Base-by-base conservation (phyloP, 1,140 invertebrate species). In the Colletes gigas region DNA sequence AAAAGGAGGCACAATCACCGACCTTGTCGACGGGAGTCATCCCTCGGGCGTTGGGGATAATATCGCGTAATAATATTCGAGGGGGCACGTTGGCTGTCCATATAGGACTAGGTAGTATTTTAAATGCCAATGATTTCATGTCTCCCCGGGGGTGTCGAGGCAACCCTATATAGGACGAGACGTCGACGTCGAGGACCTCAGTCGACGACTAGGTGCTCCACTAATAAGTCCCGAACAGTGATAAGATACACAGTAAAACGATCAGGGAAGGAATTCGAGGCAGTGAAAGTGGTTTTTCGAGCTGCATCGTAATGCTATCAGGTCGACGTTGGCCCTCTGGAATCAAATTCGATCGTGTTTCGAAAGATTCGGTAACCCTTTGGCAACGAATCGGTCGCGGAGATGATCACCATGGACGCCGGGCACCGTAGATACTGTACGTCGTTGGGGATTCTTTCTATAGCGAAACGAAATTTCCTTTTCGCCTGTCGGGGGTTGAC, bases 101-200 rank as follows among this genome's bases (percentile, higher is more conserved):
- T 78, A 75, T 77, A 84, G 81, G 70, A 78, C 86, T 88, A 15
- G 88, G 89, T 90, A 89, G 81, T 91, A 91, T 91, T 91, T 92
- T 91, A 93, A 93, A 93, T 93, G 92, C 91, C 92, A 93, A 88
- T 91, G 92, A 93, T 92, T 93, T 93, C 84, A 93, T 91, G 83
- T 89, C 86, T 91, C 92, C 91, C 92, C 67, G 83, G 90, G 30
- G 88, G 88, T 83, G 75, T 68, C 66, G 39, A 55, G 55, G 67
- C 47, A 82, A 30, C 63, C 82, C 83, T 91, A 92, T 91, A 92
- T 91, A 92, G 78, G 71, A 79, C 68, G 81, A 83, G 66, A 55
- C 76, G 63, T 47, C 55, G 71, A 65, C 85, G 57, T 72, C 50
- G 77, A 79, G 78, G 81, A 57, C 57, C 74, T 87, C 88, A 91